Base-by-base conservation (phyloP, 2,113 vertebrate genomes). In the Nannobrachium achirus region DNA sequence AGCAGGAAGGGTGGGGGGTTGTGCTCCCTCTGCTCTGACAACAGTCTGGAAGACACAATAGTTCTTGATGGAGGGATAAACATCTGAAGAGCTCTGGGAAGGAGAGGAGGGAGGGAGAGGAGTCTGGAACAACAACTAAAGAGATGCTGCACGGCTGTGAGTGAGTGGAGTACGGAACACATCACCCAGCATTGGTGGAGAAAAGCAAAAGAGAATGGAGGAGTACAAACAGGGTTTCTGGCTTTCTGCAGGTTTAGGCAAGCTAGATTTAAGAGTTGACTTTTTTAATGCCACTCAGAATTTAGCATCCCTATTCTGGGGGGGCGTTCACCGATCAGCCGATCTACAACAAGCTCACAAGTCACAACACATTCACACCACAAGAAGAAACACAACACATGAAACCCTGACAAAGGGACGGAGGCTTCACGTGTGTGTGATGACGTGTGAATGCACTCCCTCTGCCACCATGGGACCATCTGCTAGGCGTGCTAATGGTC, bases 51-150 rank as follows among this genome's bases (percentile, higher is more conserved):
- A 0, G 0, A 48, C 73, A 85, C 77, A 86, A 83, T 85, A 66
- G 69, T 71, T 78, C 66, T 51, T 49, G 61, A 84, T 79, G 73
- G 69, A 60, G 75, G 65, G 71, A 81, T 79, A 79, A 78, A 61
- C 79, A 75, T 78, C 85, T 80, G 76, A 71, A 25, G 78, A 78
- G 81, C 69, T 49, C 67, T 55, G 60, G 58, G 20, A 6, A 18
- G 20, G 48, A 61, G 71, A 66, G 11, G 41, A 42, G n/a, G 63
- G 49, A 63, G 71, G 60, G 72, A 64, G 75, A 75, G 71, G 60
- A 4, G 64, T 48, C 63, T 42, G 42, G 42, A 33, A 38, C 13
- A n/a, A 79, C 74, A 25, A 40, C 71, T 41, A 71, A 69, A 25
- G 39, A 41, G 20, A 3, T 8, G 63, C 55, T 5, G 11, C n/a